phyloP scores from a whole-genome alignment of 2,113 vertebrate genomes.

The Odobenus rosmarus region DNA sequence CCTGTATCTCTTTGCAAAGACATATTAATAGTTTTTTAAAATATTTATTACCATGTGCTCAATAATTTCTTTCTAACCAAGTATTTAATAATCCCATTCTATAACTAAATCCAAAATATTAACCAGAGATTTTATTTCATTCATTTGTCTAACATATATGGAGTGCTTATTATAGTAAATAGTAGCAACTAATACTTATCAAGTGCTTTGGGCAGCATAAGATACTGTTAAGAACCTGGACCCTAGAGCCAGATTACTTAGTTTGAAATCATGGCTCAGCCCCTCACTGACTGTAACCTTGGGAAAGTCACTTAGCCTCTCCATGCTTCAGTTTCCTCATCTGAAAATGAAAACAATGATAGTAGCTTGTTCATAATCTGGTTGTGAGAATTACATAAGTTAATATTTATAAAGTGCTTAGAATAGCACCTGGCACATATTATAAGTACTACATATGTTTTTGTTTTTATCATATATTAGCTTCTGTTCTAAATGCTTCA shows the following conservation, averaged over 20 bases:
- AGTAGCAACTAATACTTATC: background rate
- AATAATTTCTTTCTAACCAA: background rate
- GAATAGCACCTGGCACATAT: background rate
- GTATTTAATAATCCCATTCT: background rate
- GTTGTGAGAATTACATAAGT: background rate
- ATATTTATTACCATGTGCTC: background rate
- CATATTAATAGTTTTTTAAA: background rate
- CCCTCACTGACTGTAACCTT: background rate
- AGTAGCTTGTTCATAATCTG: background rate
- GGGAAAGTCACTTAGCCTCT: background rate
- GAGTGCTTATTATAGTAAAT: background rate
- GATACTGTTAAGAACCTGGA: background rate
- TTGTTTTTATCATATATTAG: background rate
- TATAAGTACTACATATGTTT: background rate
- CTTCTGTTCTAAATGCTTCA: background rate
- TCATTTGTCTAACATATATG: background rate
- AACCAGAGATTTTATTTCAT: background rate
- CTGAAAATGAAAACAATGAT: background rate
- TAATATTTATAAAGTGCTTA: conserved; percentile 17
- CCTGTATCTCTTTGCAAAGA: background rate
- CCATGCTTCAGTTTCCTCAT: background rate
- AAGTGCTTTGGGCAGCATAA: background rate
- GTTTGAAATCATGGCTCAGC: background rate
- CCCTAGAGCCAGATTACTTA: background rate
- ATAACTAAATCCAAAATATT: background rate